Base-by-base conservation (phyloP, 2,797 vertebrate genomes). In the Numenius phaeopus region DNA sequence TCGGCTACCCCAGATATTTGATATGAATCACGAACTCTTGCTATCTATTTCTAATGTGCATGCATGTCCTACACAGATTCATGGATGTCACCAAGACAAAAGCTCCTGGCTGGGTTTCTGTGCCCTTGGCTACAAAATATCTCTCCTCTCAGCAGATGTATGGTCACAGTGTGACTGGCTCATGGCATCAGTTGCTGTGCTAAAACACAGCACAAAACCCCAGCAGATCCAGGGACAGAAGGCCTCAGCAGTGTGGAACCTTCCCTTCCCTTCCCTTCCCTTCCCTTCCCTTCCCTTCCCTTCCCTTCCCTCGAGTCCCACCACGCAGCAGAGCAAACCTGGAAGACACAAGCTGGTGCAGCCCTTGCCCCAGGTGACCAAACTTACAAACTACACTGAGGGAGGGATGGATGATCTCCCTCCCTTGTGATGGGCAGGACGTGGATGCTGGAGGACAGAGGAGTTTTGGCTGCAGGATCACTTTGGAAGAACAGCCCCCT, bases 341-440 rank as follows among this genome's bases (percentile, higher is more conserved):
- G n/a, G 2, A 13, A 86, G 57, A 9, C 58, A 32, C 40, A 16
- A 26, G 7, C 61, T 73, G 66, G 18, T 49, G 20, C 44, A 69
- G 34, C 40, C 14, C 37, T 77, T 55, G 47, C 8, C 17, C 7
- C 47, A 32, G 21, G 20, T 39, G 46, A 37, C 26, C 62, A 75
- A 77, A 47, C 9, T 10, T 27, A 59, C 32, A 80, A 72, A 55
- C 24, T 7, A 5, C 0, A 0, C 32, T 17, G 77, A n/a, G 4
- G 3, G 4, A 82, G n/a, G 34, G 55, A 11, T 30, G 22, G n/a
- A n/a, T 57, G 58, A 50, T 46, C 10, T 34, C 34, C 32, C 21
- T 69, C 10, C 22, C n/a, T 70, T 1, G 0, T n/a, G 71, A 37
- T 11, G 11, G 54, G 49, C 76, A 75, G 23, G 24, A 9, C 19